Percentiles rank a stretch among this genome's conserved stretches.
Conservation (phyloP, 2,113 vertebrate species). For the Sterrhoptilus dennistouni region DNA sequence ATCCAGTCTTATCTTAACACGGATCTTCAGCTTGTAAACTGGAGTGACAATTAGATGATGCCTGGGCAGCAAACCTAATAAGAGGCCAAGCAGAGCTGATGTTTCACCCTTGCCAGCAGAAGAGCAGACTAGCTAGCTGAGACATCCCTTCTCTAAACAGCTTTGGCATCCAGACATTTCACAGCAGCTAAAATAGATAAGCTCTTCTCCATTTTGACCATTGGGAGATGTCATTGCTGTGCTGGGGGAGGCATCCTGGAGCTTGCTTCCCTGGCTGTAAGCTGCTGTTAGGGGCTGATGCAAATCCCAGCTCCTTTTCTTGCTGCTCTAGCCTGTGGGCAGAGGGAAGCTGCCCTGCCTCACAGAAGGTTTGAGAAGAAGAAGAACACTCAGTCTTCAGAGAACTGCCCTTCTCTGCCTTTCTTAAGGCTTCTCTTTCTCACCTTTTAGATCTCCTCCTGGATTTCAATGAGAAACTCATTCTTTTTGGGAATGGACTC, state of each 20-base stretch:
- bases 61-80: not conserved
- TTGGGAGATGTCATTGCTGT: not conserved
- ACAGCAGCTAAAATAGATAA: not conserved
- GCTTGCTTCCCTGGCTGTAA: not conserved
- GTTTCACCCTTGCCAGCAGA: conserved; percentile 1
- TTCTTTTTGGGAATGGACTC: not conserved
- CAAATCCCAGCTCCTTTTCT: not conserved
- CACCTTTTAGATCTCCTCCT: not conserved
- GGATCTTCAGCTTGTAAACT: not conserved
- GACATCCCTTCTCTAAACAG: not conserved
- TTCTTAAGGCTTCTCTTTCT: not conserved
- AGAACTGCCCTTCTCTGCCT: not conserved
- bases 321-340: not conserved
- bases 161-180: not conserved
- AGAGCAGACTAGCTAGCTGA: not conserved
- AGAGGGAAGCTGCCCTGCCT: not conserved
- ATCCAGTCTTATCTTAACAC: not conserved
- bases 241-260: not conserved
- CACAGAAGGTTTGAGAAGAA: not conserved
- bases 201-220: not conserved
- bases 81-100: not conserved
- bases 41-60: conserved; percentile 38
- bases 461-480: not conserved
- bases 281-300: not conserved
- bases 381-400: not conserved